These are phyloP conservation scores for Musca vetustissima DNA, from an alignment of 1,140 invertebrate genomes.

Conservation along the genomic window DNA sequence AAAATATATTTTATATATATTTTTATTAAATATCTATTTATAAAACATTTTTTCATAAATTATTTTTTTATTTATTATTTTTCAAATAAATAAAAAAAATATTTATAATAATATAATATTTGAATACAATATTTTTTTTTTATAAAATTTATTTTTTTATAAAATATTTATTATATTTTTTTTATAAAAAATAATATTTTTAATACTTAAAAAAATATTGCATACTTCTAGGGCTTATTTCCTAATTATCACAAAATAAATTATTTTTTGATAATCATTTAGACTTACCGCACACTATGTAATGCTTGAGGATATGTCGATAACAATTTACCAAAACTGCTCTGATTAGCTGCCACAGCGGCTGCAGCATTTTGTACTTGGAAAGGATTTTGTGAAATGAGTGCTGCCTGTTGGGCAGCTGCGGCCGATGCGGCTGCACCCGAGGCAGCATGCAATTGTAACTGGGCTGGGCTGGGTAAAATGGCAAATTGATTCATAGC, in stretches of 20 bases:
- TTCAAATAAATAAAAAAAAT: too few species aligned
- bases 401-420: conserved; percentile 57
- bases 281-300: conserved; percentile 51
- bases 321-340: conserved; percentile 71
- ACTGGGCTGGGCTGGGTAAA: conserved; percentile 52
- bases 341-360: conserved; percentile 58
- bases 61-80: too few species aligned
- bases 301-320: conserved; percentile 62
- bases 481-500: conserved; percentile 64
- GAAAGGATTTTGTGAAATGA: conserved; percentile 55
- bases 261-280: neutral
- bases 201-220: too few species aligned
- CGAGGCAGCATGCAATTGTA: conserved; percentile 26
- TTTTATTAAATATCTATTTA: too few species aligned
- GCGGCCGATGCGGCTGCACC: conserved; percentile 53
- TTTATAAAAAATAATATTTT: too few species aligned
- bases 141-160: too few species aligned
- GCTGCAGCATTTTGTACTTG: conserved; percentile 58
- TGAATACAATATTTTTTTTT: too few species aligned
- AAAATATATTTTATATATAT: too few species aligned
- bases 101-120: too few species aligned
- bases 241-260: neutral
- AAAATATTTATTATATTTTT: too few species aligned
- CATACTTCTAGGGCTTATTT: too few species aligned
- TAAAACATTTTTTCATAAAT: too few species aligned